Conservation (phyloP, 1,140 invertebrate species). For the Palaemon carinicauda region DNA sequence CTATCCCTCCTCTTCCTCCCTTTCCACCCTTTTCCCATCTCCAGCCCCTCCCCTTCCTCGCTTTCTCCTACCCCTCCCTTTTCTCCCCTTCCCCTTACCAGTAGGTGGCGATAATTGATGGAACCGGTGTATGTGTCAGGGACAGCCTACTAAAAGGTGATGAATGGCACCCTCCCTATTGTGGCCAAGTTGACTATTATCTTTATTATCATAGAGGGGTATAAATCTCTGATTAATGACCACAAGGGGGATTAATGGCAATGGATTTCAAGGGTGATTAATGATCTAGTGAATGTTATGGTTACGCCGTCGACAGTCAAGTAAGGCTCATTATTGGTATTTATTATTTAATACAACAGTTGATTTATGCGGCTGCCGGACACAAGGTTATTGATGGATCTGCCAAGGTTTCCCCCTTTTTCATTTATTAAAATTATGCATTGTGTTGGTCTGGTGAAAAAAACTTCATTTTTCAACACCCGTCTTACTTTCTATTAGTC, state of each 20-base stretch:
- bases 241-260: too few species aligned
- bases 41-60: not conserved
- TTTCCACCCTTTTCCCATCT: not conserved
- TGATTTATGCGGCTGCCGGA: too few species aligned
- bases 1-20: not conserved
- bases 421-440: too few species aligned
- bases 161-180: not conserved
- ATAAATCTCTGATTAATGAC: conserved; percentile 23
- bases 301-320: not conserved
- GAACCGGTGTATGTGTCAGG: conserved; percentile 11
- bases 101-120: conserved; percentile 18
- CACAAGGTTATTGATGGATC: not conserved
- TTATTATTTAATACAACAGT: too few species aligned
- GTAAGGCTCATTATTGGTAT: too few species aligned
- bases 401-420: not conserved
- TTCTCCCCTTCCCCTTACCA: not conserved
- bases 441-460: too few species aligned
- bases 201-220: conserved; percentile 26
- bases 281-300: not conserved
- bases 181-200: conserved; percentile 27
- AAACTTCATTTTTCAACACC: too few species aligned
- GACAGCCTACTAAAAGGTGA: not conserved
- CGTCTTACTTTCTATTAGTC: too few species aligned
- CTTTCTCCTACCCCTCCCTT: not conserved
- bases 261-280: not conserved